Conservation (phyloP, 2,113 vertebrate species). For the Paracanthobrama guichenoti region DNA sequence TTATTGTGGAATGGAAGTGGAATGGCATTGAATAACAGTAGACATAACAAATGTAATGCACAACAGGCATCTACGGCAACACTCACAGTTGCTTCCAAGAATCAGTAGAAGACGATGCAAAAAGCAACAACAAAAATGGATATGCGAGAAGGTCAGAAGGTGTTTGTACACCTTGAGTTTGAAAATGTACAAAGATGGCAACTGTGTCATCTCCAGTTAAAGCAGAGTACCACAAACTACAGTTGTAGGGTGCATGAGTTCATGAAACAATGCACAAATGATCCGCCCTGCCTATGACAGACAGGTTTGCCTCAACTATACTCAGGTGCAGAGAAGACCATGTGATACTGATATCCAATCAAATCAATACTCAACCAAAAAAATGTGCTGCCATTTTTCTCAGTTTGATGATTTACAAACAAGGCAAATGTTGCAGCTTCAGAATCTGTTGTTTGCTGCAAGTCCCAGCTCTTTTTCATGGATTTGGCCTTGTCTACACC, state of each 20-base stretch:
- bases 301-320: no score
- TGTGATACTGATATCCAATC: background rate
- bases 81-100: background rate
- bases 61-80: background rate
- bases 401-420: background rate
- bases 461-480: background rate
- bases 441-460: background rate
- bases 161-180: background rate
- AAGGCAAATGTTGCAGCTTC: background rate
- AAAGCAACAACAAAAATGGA: background rate
- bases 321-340: no score
- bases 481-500: background rate
- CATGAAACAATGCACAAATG: no score
- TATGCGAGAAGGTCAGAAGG: background rate
- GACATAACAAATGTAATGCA: no score
- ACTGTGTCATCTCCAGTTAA: slow-evolving; percentile 9
- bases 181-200: background rate
- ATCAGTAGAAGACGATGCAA: background rate
- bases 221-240: background rate
- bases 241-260: background rate
- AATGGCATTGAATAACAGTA: no score
- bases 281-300: background rate
- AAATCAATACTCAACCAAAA: background rate
- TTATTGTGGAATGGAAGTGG: no score
- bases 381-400: background rate